Evolutionary conservation across 2,797 vertebrate genomes (phyloP), one percentile per base, ranked within the genome.

Genomic region (Eulemur albifrons): DNA sequence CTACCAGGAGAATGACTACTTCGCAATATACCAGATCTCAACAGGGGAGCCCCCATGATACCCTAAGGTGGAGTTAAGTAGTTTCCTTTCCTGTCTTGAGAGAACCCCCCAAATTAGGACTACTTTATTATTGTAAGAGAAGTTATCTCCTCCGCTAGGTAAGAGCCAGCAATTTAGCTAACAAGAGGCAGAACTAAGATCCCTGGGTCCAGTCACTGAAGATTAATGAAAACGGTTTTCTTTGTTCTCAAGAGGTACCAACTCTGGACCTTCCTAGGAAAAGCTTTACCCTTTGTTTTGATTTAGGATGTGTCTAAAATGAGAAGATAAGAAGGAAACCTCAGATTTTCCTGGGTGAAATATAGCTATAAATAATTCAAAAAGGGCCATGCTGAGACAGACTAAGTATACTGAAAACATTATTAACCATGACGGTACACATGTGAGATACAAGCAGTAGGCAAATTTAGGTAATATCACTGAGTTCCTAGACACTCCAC

Each of bases 291-390:
- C 45, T 73, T 57, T 86, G 73, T 70, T 79, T 67, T 73, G 57
- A 40, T 52, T 59, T 59, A 91, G 43, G 87, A 52, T 73, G n/a
- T 75, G 15, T 82, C 79, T 65, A 83, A 54, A 70, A 65, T 54
- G 86, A 96, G 81, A 95, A 81, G 50, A 88, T 38, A 77, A 73
- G n/a, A 69, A 20, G 57, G 45, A 4, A 25, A 48, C 75, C 88
- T 95, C 32, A 48, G 70, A 61, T 69, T 20, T 82, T 30, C 57
- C 9, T 12, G 52, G 30, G 82, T 83, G 67, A 90, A 82, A 80
- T 4, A 38, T 0, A 72, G 30, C 76, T 4, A 54, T 90, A 70
- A 50, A 65, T 54, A 89, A 95, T 20, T 87, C 45, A 77, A 43
- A 96, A 54, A 45, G 25, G 69, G 14, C 10, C 40, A 11, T 63